Conservation (phyloP, 1,140 invertebrate genomes). For the Lethocerus indicus region DNA sequence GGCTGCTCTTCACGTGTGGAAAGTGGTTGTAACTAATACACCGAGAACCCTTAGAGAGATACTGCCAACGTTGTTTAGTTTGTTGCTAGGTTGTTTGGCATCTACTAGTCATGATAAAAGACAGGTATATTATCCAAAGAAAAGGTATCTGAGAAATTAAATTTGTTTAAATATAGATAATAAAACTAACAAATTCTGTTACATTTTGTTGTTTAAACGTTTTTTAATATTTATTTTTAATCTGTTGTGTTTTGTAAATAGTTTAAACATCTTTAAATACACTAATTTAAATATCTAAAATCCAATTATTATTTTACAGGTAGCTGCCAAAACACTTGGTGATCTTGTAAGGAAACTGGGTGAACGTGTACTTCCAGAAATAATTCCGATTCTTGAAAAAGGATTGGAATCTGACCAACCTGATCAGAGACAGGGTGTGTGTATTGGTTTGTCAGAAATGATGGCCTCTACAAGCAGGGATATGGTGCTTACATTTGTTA, state of each 20-base stretch:
- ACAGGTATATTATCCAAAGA: slow-evolving; percentile 30
- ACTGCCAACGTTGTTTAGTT: slow-evolving; percentile 80
- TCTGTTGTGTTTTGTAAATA: not conserved
- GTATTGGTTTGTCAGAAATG: slow-evolving; percentile 95
- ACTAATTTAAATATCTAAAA: not conserved
- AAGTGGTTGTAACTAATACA: slow-evolving; percentile 90
- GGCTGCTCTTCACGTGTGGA: slow-evolving; percentile 95
- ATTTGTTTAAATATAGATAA: not conserved
- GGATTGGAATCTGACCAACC: slow-evolving; percentile 78
- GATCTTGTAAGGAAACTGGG: slow-evolving; percentile 96
- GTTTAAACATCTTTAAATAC: not conserved
- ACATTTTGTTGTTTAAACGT: not conserved
- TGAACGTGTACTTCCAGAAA: slow-evolving; percentile 91
- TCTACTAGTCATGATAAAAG: slow-evolving; percentile 91
- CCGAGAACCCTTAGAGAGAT: slow-evolving; percentile 94
- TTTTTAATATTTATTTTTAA: not conserved
- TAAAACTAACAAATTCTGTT: not conserved
- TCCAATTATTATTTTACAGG: slow-evolving; percentile 24
- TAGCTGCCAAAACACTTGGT: slow-evolving; percentile 88
- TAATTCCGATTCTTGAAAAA: slow-evolving; percentile 91
- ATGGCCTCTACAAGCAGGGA: slow-evolving; percentile 91
- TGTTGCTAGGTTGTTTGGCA: slow-evolving; percentile 82
- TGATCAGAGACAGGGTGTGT: slow-evolving; percentile 94
- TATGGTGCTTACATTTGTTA: slow-evolving; percentile 85
- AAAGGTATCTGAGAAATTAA: not conserved